These are phyloP conservation scores for Ctena decussata DNA, from an alignment of 2,888 invertebrate species.

Conservation along the genomic window DNA sequence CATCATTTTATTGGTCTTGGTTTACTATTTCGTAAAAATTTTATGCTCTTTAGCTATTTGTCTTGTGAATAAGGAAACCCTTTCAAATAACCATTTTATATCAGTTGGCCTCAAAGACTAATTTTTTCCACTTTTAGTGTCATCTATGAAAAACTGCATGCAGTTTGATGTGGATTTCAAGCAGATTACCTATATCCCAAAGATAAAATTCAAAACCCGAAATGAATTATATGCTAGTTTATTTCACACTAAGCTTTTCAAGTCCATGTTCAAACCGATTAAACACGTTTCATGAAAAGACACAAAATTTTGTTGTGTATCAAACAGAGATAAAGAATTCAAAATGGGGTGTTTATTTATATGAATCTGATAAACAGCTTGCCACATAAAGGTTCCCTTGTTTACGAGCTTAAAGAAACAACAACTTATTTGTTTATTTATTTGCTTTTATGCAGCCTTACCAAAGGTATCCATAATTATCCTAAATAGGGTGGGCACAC, in stretches of 20 bases:
- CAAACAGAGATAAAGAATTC: neutral
- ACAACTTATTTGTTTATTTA: neutral
- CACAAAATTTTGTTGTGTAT: neutral
- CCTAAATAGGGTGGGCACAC: no score
- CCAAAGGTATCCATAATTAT: no score
- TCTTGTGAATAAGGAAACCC: no score
- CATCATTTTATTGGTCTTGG: no score
- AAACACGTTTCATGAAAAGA: neutral
- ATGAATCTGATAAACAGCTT: neutral
- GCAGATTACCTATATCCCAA: no score
- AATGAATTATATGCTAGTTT: neutral
- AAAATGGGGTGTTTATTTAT: neutral
- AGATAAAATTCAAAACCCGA: neutral
- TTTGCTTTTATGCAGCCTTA: neutral
- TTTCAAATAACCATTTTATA: no score
- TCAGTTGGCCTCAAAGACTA: no score
- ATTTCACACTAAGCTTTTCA: neutral
- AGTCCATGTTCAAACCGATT: constrained; percentile 4
- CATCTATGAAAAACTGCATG: no score
- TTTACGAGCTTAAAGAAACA: neutral
- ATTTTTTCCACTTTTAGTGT: no score
- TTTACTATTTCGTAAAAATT: no score
- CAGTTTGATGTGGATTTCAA: no score
- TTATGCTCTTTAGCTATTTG: no score
- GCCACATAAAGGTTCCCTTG: neutral